Base-by-base conservation (phyloP, 2,888 invertebrate genomes). In the Nomada fucata region DNA sequence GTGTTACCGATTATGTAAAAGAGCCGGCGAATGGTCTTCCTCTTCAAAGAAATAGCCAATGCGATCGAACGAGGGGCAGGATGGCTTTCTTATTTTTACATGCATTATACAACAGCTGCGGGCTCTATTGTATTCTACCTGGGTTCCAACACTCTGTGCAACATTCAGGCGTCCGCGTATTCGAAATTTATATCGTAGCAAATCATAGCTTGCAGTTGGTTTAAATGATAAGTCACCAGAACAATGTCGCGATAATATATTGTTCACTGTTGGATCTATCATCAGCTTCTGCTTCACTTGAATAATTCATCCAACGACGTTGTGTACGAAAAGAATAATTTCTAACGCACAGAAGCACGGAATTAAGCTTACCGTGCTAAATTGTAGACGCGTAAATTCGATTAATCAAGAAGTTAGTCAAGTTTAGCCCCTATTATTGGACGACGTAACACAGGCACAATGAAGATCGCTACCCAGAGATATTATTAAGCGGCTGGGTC, bases 71-170 rank as follows among this genome's bases (percentile, higher is more conserved):
- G 11, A 11, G 11, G 42, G 42, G 15, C 18, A 18, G 11, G 44
- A 68, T 44, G 52, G 13, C 29, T 44, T 65, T 69, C 36, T 76
- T 65, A 59, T 65, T 65, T 70, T 59, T 59, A 23, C 23, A 76
- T 69, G 76, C 59, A 79, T 79, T 76, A 76, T 65, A 79, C 69
- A 70, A 20, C 18, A 57, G 55, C 42, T 29, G 23, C 13, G 26
- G 13, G 3, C 42, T 52, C 20, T 11, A 44, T 53, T 60, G 70
- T 47, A 20, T n/a, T 1, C 18, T 29, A 53, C 47, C 23, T n/a
- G 18, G 53, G 36, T 20, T 53, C 67, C 15, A 67, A 9, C 26
- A 70, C 29, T 36, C 11, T 9, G 20, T n/a, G 9, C 26, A 42
- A 52, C 18, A 60, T 9, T 53, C 47, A n/a, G 9, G 29, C 3